Conservation (phyloP, 1,140 invertebrate species). For the Drosophila pseudoananassae region DNA sequence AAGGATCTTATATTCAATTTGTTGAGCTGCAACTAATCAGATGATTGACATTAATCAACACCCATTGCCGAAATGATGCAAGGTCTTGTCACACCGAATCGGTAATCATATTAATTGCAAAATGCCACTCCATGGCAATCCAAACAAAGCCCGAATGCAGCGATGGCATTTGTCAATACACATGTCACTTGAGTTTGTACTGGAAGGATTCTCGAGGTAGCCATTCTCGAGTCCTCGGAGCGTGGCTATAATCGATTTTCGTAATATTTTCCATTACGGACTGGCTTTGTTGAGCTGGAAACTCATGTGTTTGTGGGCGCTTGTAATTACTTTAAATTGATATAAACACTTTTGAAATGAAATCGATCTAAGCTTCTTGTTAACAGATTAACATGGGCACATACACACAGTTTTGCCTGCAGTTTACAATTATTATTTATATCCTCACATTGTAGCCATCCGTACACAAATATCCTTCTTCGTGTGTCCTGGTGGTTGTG, state of each 20-base stretch:
- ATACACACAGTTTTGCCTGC: slow-evolving; percentile 52
- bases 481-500: slow-evolving; percentile 32
- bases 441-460: slow-evolving; percentile 51
- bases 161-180: slow-evolving; percentile 53
- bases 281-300: slow-evolving; percentile 17
- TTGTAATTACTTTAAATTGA: slow-evolving; percentile 83
- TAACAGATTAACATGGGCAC: slow-evolving; percentile 75
- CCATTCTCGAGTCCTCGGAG: slow-evolving; percentile 32
- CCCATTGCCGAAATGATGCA: slow-evolving; percentile 37
- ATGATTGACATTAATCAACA: slow-evolving; percentile 70
- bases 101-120: slow-evolving; percentile 71
- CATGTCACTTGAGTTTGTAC: slow-evolving; percentile 26
- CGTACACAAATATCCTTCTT: slow-evolving; percentile 45
- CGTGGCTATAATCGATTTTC: slow-evolving; percentile 57
- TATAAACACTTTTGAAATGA: slow-evolving; percentile 81
- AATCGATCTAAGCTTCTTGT: slow-evolving; percentile 82
- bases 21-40: slow-evolving; percentile 54
- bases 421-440: slow-evolving; percentile 80
- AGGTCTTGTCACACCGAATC: slow-evolving; percentile 33
- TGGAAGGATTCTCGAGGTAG: neutral
- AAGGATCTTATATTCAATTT: slow-evolving; percentile 34
- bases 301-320: slow-evolving; percentile 63
- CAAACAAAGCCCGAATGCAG: slow-evolving; percentile 21
- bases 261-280: slow-evolving; percentile 49
- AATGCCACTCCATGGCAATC: slow-evolving; percentile 19